Evolutionary conservation across 2,888 invertebrate species (phyloP), one percentile per base, ranked within the genome.

Genomic region (Hypsopygia costalis): DNA sequence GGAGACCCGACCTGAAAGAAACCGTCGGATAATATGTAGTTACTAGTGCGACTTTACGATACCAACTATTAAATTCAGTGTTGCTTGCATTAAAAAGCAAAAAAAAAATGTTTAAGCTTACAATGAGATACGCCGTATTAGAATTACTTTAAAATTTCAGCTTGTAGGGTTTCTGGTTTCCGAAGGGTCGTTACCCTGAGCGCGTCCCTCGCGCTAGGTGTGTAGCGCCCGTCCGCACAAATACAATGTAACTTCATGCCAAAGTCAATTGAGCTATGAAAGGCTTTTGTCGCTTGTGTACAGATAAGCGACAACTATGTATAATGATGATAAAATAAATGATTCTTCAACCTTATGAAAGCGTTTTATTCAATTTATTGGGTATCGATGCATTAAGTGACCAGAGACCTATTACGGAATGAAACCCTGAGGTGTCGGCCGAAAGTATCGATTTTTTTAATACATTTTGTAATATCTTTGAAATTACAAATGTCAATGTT

Each of bases 221-320:
- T n/a, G n/a, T 25, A n/a, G 8, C n/a, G 1, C 25, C 25, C 25
- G 47, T 51, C 70, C 61, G 83, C 85, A 83, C 85, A 85, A 83
- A 85, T 71, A 75, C 69, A 62, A 69, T 81, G 76, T 81, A 74
- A 81, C 71, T 81, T 80, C 80, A 88, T 87, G 86, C 87, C 87
- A 88, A 88, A 88, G 87, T 87, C 87, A 88, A 88, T 88, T 87
- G 85, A 85, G 87, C 82, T 87, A 83, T 76, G 77, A 71, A 85
- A 74, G 72, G 85, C 83, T 85, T 86, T 65, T 64, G 80, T 79
- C 85, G 86, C 87, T 86, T 86, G 80, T 85, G 78, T 87, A 80
- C 79, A 72, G 63, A 77, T 86, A 86, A 83, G 86, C 82, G 87
- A 87, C 85, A 81, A 82, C 71, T 80, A 81, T 85, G 74, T 83